phyloP scores from a whole-genome alignment of 2,888 invertebrate species.

The Nephrotoma flavescens region DNA sequence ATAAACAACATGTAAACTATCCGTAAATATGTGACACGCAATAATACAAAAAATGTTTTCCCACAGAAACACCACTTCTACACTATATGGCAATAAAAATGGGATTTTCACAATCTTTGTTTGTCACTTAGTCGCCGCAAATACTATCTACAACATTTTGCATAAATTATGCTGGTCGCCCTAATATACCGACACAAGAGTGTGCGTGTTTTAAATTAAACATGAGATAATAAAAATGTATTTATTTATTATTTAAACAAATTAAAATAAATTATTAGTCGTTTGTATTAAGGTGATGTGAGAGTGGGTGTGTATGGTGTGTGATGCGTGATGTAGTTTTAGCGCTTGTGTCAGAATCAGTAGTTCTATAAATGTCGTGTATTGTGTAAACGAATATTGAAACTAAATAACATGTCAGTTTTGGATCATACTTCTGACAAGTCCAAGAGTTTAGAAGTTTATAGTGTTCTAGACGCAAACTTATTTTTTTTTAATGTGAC shows the following conservation, averaged over 20 bases:
- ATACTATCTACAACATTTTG: not conserved
- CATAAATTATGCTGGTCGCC: not conserved
- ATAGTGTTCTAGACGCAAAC: too few relatives aligned
- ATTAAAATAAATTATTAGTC: not conserved
- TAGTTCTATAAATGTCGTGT: not conserved
- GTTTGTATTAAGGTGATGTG: not conserved
- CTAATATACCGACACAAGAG: not conserved
- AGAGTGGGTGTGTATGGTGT: not conserved
- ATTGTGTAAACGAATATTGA: too few relatives aligned
- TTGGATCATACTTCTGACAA: too few relatives aligned
- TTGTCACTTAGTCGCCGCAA: not conserved
- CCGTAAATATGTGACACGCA: not conserved
- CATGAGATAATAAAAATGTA: not conserved
- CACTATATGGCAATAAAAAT: not conserved
- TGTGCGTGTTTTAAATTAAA: not conserved
- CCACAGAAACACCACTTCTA: not conserved
- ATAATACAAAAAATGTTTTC: not conserved
- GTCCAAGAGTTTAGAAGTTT: too few relatives aligned
- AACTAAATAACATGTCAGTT: too few relatives aligned
- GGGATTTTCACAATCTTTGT: not conserved
- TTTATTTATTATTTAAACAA: not conserved
- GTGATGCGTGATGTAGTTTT: not conserved
- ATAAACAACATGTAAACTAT: not conserved
- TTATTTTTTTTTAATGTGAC: too few relatives aligned
- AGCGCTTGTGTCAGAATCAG: not conserved